Base-by-base conservation (phyloP, 2,113 vertebrate genomes). In the Himantopus leucocephalus region DNA sequence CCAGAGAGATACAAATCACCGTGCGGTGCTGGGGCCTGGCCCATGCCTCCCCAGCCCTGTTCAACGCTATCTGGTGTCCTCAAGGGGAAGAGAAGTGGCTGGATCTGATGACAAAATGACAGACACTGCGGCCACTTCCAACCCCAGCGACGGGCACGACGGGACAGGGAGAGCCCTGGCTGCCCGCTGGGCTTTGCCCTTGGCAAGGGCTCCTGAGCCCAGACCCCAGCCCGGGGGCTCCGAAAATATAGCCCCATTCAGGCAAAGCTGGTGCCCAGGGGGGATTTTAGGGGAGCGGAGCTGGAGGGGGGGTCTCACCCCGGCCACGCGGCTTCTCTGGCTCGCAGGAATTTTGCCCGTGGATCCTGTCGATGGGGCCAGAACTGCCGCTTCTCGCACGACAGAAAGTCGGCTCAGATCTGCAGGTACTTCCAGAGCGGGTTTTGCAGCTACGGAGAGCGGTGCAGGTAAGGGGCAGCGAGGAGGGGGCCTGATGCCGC, bases 401-500 rank as follows among this genome's bases (percentile, higher is more conserved):
- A 98, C 56, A 84, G 91, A n/a, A 98, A 90, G 11, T 66, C 95
- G 24, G 13, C 95, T 43, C 98, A 82, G 58, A 84, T 98, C 92
- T 99, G 99, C 97, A 96, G 98, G 72, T 98, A 98, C 91, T 99
- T 98, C 97, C 99, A 98, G 97, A 98, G 97, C 53, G 98, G 99
- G 66, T 95, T 95, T 80, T 99, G 99, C 95, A 98, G 98, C 97
- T 98, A 97, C 10, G 99, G 99, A 56, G 98, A 98, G 15, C 47
- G 34, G 9, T 99, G 99, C 98, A 98, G 98, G 99, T 99, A 71
- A 92, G 96, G 62, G 96, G 45, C 26, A 29, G 41, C 0, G 6
- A 41, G 79, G 27, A 41, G 41, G 45, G 32, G 73, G 19, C 26
- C 41, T 24, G 77, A 12, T 16, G 75, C 53, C 63, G 3, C 1